Evolutionary conservation across 2,888 invertebrate genomes (phyloP).

Genomic region (Ptycholaimellus sp.): DNA sequence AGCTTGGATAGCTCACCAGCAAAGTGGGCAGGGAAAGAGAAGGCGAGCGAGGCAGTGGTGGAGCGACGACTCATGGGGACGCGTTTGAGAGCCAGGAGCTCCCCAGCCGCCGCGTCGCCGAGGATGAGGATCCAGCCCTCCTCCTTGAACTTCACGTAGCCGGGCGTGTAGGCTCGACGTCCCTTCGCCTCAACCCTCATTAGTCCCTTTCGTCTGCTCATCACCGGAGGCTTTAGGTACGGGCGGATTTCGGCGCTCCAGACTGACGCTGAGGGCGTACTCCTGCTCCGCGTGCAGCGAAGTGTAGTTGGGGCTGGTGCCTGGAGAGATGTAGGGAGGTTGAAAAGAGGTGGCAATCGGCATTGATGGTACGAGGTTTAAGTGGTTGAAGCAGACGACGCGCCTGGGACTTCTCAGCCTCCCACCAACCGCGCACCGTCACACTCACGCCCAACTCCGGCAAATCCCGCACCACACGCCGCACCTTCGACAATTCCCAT

Average conservation of each 20-base stretch:
- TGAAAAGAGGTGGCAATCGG: too few relatives aligned
- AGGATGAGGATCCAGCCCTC: slow-evolving; percentile 82
- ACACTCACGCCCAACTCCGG: too few relatives aligned
- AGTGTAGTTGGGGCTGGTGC: slow-evolving; percentile 40
- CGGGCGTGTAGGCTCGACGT: slow-evolving; percentile 49
- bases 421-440: too few relatives aligned
- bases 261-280: slow-evolving; percentile 40
- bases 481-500: too few relatives aligned
- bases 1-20: slow-evolving; percentile 6
- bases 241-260: slow-evolving; percentile 22
- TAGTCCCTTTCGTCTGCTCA: slow-evolving; percentile 10
- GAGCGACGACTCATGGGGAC: slow-evolving; percentile 25
- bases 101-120: slow-evolving; percentile 44
- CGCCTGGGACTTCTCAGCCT: too few relatives aligned
- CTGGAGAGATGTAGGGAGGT: too few relatives aligned
- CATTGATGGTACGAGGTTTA: background rate
- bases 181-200: slow-evolving; percentile 27
- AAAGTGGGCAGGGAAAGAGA: slow-evolving; percentile 9
- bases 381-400: background rate
- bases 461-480: too few relatives aligned
- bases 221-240: slow-evolving; percentile 4
- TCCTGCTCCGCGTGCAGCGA: slow-evolving; percentile 45
- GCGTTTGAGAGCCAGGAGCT: slow-evolving; percentile 58
- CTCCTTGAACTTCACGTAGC: slow-evolving; percentile 71
- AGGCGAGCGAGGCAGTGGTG: slow-evolving; percentile 6